Evolutionary conservation across 2,113 vertebrate genomes (phyloP).

Genomic region (Chaetodon auriga): DNA sequence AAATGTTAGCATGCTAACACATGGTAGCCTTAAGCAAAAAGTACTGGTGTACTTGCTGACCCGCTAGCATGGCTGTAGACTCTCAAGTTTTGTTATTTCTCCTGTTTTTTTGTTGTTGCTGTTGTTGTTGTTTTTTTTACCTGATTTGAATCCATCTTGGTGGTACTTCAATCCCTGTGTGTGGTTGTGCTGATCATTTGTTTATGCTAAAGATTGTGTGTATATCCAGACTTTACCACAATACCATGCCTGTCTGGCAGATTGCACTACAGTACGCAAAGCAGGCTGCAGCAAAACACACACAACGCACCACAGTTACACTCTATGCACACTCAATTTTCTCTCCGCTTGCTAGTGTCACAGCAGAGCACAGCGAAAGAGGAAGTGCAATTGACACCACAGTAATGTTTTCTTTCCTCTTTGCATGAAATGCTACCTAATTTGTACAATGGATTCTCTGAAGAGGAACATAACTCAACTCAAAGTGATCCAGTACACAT

Average conservation of each 20-base stretch:
- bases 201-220: slow-evolving; percentile 20
- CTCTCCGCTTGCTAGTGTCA: slow-evolving; percentile 29
- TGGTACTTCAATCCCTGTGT: background rate
- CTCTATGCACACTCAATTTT: slow-evolving; percentile 23
- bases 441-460: background rate
- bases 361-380: slow-evolving; percentile 51
- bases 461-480: background rate
- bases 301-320: background rate
- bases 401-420: slow-evolving; percentile 22
- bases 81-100: background rate
- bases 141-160: background rate
- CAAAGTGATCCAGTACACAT: background rate
- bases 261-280: slow-evolving; percentile 20
- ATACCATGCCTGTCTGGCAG: slow-evolving; percentile 54
- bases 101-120: too few species aligned
- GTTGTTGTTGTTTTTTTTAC: background rate
- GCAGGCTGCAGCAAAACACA: slow-evolving; percentile 10
- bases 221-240: slow-evolving; percentile 52
- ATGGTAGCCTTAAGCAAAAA: background rate
- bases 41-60: background rate
- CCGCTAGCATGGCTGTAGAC: background rate
- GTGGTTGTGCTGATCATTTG: slow-evolving; percentile 6
- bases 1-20: background rate
- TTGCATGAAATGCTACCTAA: slow-evolving; percentile 8
- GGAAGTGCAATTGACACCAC: slow-evolving; percentile 60